Base-by-base conservation (phyloP, 2,113 vertebrate genomes). In the Hepsetus odoe region DNA sequence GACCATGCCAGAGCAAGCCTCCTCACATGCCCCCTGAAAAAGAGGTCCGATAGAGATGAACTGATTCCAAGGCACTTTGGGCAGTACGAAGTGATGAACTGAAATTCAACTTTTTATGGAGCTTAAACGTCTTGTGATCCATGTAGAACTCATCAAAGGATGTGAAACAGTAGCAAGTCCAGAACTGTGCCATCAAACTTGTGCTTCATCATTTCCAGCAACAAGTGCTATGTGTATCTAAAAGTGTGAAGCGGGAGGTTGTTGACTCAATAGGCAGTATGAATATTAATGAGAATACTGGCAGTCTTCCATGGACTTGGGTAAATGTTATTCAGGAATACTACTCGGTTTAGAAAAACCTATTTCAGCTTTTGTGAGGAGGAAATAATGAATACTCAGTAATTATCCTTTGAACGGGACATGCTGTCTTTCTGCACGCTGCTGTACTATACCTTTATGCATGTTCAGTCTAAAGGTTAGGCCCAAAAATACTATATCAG, bases 281-380 rank as follows among this genome's bases (percentile, higher is more conserved):
- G 49, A 77, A 77, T 69, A 77, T 58, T 59, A 68, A 77, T 68
- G 35, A 77, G 74, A 55, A 20, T 14, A 68, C 14, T 78, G 76
- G 68, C 76, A 59, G 12, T 53, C 22, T 12, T 28, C 68, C 68
- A 79, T 46, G 61, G 56, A 46, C 56, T 51, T 51, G 55, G 38
- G 28, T 22, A n/a, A n/a, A 62, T 38, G 69, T 77, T 70, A 79
- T 79, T 64, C 58, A 30, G 18, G 11, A 16, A 32, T 33, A 76
- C 30, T 11, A 42, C 56, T 14, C 11, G 5, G 32, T 38, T 30
- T 53, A 26, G 4, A 33, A 70, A 59, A 69, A 26, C 12, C 20
- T 53, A 22, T 69, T 32, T 59, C 13, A 16, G 16, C 8, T 11
- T 53, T 66, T 76, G 14, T 12, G 12, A 33, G 32, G 4, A 7